Percentiles rank a stretch among this genome's conserved stretches.
These are phyloP conservation scores for Danio kyathit DNA, from an alignment of 2,797 vertebrate genomes.

Conservation along the genomic window DNA sequence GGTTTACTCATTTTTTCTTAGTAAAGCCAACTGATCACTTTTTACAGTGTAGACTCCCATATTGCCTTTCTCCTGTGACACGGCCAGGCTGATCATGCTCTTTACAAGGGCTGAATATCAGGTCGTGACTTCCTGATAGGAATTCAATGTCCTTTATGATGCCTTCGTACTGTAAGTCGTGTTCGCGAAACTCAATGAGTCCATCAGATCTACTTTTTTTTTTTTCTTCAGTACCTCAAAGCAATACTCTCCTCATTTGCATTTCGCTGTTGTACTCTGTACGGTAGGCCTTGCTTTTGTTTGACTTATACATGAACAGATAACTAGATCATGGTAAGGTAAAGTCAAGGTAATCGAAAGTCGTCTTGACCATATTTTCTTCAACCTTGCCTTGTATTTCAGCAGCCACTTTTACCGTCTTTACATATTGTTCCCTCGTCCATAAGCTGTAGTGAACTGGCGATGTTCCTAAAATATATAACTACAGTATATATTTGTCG, in stretches of 20 bases:
- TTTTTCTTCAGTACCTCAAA: conserved; percentile 61
- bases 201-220: conserved; percentile 43
- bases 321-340: conserved; percentile 9
- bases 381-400: conserved; percentile 34
- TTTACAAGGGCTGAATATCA: conserved; percentile 48
- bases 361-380: not conserved
- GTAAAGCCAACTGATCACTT: not conserved
- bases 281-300: conserved; percentile 16
- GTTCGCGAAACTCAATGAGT: conserved; percentile 24
- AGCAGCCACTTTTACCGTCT: conserved; percentile 11
- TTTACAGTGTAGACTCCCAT: conserved; percentile 30
- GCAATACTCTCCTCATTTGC: conserved; percentile 62
- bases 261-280: conserved; percentile 41
- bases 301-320: conserved; percentile 24
- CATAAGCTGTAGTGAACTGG: conserved; percentile 24
- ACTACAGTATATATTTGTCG: conserved; percentile 54
- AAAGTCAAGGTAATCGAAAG: not conserved
- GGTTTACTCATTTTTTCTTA: no score
- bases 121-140: conserved; percentile 22
- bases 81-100: conserved; percentile 11
- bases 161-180: conserved; percentile 30
- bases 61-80: conserved; percentile 59
- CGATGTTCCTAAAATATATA: conserved; percentile 57
- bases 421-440: conserved; percentile 30
- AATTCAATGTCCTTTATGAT: conserved; percentile 46